These are phyloP conservation scores for Thysanoteuthis rhombus DNA, from an alignment of 2,888 invertebrate genomes.

Conservation along the genomic window DNA sequence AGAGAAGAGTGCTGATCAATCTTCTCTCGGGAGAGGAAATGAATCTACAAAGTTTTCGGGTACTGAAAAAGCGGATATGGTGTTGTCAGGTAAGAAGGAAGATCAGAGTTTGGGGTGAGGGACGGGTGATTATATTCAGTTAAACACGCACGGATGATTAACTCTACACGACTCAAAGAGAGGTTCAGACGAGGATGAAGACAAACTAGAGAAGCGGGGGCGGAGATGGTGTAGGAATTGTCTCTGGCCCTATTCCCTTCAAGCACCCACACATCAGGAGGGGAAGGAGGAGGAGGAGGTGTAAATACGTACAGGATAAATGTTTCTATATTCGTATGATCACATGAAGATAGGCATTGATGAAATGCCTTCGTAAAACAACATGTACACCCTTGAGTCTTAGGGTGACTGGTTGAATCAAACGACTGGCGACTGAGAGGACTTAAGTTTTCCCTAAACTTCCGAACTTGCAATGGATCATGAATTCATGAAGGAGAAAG, in stretches of 20 bases:
- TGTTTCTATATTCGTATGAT: not conserved
- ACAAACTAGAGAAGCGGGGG: not conserved
- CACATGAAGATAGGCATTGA: not conserved
- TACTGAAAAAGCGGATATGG: too few species aligned
- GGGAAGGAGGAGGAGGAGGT: not conserved
- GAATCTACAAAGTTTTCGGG: not conserved
- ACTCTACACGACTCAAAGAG: not conserved
- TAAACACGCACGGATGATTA: conserved; percentile 12
- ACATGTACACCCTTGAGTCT: not conserved
- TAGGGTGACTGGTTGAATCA: not conserved
- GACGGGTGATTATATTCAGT: not conserved
- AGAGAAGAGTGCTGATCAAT: not conserved
- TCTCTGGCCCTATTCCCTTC: not conserved
- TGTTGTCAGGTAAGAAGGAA: not conserved
- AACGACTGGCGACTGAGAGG: not conserved
- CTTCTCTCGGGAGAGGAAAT: not conserved
- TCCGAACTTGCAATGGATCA: not conserved
- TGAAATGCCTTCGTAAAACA: not conserved
- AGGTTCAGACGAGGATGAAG: not conserved
- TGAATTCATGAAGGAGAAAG: too few species aligned
- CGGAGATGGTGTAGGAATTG: not conserved
- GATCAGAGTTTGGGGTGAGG: not conserved
- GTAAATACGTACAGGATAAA: too few species aligned
- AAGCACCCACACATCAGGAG: not conserved
- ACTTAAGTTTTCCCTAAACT: not conserved